Evolutionary conservation across 2,113 vertebrate species (phyloP).

Genomic region (Peromyscus leucopus): DNA sequence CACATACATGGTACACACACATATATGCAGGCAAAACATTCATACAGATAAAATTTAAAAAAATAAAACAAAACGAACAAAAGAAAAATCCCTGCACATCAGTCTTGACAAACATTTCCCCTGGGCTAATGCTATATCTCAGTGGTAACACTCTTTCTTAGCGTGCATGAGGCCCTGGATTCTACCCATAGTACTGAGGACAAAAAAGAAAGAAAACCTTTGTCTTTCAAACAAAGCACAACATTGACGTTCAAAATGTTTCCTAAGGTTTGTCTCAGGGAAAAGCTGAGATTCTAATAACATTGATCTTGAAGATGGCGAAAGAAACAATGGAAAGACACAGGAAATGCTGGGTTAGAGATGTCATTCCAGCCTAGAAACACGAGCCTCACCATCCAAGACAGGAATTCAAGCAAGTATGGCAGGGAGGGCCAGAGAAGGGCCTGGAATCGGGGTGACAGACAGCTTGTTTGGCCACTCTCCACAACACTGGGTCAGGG

Average conservation of each 20-base stretch:
- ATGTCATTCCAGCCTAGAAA: background rate
- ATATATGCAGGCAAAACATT: background rate
- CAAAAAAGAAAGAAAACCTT: background rate
- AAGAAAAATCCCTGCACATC: background rate
- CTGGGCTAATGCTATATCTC: background rate
- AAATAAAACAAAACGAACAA: background rate
- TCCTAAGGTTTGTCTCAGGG: background rate
- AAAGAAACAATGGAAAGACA: fast-evolving
- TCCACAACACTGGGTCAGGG: background rate
- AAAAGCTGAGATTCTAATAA: background rate
- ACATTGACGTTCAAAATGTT: background rate
- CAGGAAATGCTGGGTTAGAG: background rate
- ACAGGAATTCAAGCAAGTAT: background rate
- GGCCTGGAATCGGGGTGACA: background rate
- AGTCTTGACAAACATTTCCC: background rate
- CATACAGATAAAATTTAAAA: background rate
- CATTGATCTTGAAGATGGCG: background rate
- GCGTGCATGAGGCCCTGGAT: background rate
- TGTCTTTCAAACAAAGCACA: background rate
- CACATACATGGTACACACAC: background rate
- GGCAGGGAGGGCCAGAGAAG: no score
- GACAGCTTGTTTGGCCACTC: background rate
- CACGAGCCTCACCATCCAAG: background rate
- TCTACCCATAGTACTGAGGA: background rate
- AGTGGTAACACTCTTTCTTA: background rate